These are phyloP conservation scores for Hemithea aestivaria DNA, from an alignment of 2,888 invertebrate species.

Conservation along the genomic window DNA sequence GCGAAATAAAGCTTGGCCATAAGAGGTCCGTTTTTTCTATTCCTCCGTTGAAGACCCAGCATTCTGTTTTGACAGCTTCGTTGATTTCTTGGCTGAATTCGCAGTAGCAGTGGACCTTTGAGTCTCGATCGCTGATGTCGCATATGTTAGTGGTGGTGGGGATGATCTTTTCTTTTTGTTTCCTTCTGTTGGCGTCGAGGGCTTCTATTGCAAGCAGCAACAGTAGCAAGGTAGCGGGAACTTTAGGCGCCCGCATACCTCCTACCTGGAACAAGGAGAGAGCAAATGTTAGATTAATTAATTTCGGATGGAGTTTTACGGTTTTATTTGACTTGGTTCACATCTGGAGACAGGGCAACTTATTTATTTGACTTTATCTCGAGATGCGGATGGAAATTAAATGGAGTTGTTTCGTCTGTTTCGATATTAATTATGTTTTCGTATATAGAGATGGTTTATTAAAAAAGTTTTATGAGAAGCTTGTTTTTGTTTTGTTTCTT, in stretches of 20 bases:
- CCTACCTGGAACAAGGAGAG: conserved; percentile 62
- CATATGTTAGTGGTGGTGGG: conserved; percentile 72
- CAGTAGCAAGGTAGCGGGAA: conserved; percentile 74
- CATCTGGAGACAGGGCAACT: conserved; percentile 8
- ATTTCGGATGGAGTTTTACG: conserved; percentile 16
- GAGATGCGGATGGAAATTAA: conserved; percentile 8
- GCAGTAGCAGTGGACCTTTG: conserved; percentile 84
- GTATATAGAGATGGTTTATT: neutral
- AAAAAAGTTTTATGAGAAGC: conserved; percentile 3
- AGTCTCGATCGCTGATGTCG: conserved; percentile 74
- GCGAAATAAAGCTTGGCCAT: conserved; percentile 86
- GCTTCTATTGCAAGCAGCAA: conserved; percentile 72
- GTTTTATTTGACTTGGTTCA: conserved; percentile 22
- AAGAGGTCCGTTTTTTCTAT: conserved; percentile 83
- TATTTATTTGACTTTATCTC: conserved; percentile 18
- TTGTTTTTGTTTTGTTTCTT: neutral
- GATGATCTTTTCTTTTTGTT: conserved; percentile 61
- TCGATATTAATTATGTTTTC: conserved; percentile 2
- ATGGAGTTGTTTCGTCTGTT: conserved; percentile 10
- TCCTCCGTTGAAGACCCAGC: conserved; percentile 86
- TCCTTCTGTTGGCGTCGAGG: conserved; percentile 65
- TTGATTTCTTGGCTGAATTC: conserved; percentile 75
- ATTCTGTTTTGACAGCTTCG: conserved; percentile 85
- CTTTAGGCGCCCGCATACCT: conserved; percentile 74
- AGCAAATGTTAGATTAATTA: conserved; percentile 22